Base-by-base conservation (phyloP, 1,140 invertebrate species). In the Drosophila mojavensis region DNA sequence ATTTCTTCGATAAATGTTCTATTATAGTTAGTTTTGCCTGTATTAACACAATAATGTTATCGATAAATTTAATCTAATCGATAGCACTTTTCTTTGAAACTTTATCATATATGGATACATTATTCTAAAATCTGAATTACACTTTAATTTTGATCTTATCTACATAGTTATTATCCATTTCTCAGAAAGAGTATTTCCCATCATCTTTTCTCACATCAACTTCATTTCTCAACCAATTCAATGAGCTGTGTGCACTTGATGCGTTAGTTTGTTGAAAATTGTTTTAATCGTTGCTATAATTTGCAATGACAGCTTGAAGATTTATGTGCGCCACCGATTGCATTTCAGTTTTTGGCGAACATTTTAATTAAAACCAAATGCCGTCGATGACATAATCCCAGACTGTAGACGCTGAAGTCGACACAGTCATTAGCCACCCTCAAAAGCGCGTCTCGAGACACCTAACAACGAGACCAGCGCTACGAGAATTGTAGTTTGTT, bases 311-410 rank as follows among this genome's bases (percentile, higher is more conserved):
- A 74, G 78, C 24, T 55, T 36, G 9, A 71, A 66, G 79, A 82
- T 83, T 82, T 75, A 73, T 60, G 63, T 54, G 66, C 30, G 33
- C 47, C 36, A 24, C 13, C 47, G 67, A 69, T 11, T 61, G 53
- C 43, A 68, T 54, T 55, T 45, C 30, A 45, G 48, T 50, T 50
- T 50, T 63, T 75, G 43, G 43, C 50, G 56, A 73, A 79, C 77
- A 89, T 83, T 89, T 86, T 86, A 86, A 86, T 86, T 86, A 86
- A 86, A 83, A 63, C 84, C 79, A 73, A 79, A 67, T 50, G 54
- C 69, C 45, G 43, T 53, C 62, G 82, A 86, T 86, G 83, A 86
- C 82, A 86, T 86, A 86, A 86, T 88, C 71, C 66, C 59, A 39
- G 45, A 56, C 58, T 30, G 11, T 68, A 17, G 43, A 28, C n/a